Percentiles rank a stretch among this genome's conserved stretches.
phyloP scores from a whole-genome alignment of 2,113 vertebrate species.

The Hydrochoerus hydrochaeris region DNA sequence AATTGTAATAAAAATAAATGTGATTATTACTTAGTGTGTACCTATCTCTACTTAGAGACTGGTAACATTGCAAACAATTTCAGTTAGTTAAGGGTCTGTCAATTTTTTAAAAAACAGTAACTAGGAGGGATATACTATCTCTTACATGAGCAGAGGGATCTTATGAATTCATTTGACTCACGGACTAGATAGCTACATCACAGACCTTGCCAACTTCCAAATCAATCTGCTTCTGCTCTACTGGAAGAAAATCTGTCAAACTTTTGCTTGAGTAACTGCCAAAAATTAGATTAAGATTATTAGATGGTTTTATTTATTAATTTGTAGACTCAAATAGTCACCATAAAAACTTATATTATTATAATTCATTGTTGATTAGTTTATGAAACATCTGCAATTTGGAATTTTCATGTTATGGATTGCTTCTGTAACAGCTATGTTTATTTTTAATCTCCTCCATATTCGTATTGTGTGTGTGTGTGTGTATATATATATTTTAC shows the following conservation, averaged over 20 bases:
- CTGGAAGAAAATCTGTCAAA: not conserved
- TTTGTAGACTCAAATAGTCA: not conserved
- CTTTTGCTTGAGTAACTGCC: slow-evolving; percentile 4
- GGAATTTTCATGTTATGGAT: not conserved
- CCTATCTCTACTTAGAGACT: not conserved
- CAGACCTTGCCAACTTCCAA: not conserved
- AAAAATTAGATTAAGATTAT: slow-evolving; percentile 29
- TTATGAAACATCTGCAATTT: slow-evolving; percentile 15
- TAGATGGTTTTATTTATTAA: not conserved
- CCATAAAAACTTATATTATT: not conserved
- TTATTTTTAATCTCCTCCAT: not conserved
- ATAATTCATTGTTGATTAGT: not conserved
- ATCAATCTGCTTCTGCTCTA: not conserved
- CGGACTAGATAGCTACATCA: not conserved
- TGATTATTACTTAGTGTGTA: not conserved
- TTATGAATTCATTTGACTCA: not conserved
- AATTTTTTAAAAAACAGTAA: not conserved
- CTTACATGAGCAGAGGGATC: not conserved
- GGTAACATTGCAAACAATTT: not conserved
- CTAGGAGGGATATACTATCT: not conserved
- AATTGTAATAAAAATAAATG: not conserved
- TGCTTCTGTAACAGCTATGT: not conserved
- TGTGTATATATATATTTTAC: not conserved
- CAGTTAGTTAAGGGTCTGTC: not conserved
- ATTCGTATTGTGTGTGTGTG: no score